phyloP scores from a whole-genome alignment of 2,797 vertebrate species.

The Centroberyx gerrardi region DNA sequence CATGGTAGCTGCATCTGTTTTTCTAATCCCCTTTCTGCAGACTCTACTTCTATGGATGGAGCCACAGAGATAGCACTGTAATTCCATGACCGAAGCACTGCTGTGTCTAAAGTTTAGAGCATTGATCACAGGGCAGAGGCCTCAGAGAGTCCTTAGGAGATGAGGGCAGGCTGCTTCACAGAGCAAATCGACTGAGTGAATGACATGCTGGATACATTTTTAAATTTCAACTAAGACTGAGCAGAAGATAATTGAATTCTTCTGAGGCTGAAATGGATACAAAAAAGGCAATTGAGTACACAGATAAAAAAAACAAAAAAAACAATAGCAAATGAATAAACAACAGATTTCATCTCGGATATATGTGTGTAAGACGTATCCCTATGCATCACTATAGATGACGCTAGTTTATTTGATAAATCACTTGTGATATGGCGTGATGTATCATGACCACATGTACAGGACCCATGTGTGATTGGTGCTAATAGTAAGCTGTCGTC shows the following conservation, averaged over 20 bases:
- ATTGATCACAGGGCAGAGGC: slow-evolving; percentile 51
- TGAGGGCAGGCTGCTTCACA: slow-evolving; percentile 59
- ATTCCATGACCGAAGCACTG: slow-evolving; percentile 51
- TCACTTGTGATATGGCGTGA: slow-evolving; percentile 43
- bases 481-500: slow-evolving; percentile 70
- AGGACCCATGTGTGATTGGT: slow-evolving; percentile 58
- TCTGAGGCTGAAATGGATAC: slow-evolving; percentile 7
- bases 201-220: slow-evolving; percentile 16
- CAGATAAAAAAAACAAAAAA: slow-evolving; percentile 22
- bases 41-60: slow-evolving; percentile 20
- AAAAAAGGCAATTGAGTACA: slow-evolving; percentile 10
- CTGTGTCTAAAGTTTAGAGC: slow-evolving; percentile 52
- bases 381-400: slow-evolving; percentile 14
- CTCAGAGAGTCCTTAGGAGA: slow-evolving; percentile 48
- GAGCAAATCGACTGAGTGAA: slow-evolving; percentile 44
- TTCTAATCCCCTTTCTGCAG: slow-evolving; percentile 19
- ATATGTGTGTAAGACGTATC: slow-evolving; percentile 12
- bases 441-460: slow-evolving; percentile 62
- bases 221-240: slow-evolving; percentile 18
- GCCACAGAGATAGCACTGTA: slow-evolving; percentile 30
- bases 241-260: not conserved
- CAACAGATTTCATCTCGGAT: slow-evolving; percentile 67
- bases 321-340: slow-evolving; percentile 2
- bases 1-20: not conserved
- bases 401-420: slow-evolving; percentile 52